A percentile compares a stretch with the other conserved stretches of the same genome.
Evolutionary conservation across 1,140 invertebrate species (phyloP).

Genomic region (Charaxes varanes): DNA sequence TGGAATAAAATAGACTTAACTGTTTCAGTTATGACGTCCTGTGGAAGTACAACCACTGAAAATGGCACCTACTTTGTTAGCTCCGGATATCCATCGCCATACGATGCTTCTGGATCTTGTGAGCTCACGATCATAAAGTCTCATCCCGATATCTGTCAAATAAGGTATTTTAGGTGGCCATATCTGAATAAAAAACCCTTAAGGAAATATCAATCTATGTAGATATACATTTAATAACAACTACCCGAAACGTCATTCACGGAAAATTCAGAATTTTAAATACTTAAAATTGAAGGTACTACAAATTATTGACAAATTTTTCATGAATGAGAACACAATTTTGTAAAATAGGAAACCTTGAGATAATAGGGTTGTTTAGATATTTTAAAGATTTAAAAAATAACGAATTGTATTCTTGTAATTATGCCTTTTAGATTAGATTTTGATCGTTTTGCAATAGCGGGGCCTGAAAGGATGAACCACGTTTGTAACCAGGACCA

Average conservation of each 20-base stretch:
- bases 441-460: conserved; percentile 83
- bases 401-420: too few species aligned
- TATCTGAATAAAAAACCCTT: background rate
- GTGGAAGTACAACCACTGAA: conserved; percentile 82
- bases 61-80: conserved; percentile 92
- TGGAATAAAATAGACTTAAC: conserved; percentile 1
- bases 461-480: conserved; percentile 83
- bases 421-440: too few species aligned
- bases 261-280: too few species aligned
- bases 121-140: conserved; percentile 87
- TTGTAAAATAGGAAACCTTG: too few species aligned
- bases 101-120: conserved; percentile 86
- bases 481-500: conserved; percentile 89
- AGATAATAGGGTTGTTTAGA: too few species aligned
- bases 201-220: too few species aligned
- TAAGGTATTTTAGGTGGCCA: conserved; percentile 72
- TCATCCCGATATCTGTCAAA: conserved; percentile 85
- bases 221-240: too few species aligned
- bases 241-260: too few species aligned
- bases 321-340: too few species aligned
- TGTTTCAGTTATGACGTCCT: conserved; percentile 81
- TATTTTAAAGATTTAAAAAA: too few species aligned
- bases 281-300: too few species aligned
- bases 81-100: conserved; percentile 82
- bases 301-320: too few species aligned